These are phyloP conservation scores for Erythrocebus patas DNA, from an alignment of 2,113 vertebrate genomes.

Conservation along the genomic window DNA sequence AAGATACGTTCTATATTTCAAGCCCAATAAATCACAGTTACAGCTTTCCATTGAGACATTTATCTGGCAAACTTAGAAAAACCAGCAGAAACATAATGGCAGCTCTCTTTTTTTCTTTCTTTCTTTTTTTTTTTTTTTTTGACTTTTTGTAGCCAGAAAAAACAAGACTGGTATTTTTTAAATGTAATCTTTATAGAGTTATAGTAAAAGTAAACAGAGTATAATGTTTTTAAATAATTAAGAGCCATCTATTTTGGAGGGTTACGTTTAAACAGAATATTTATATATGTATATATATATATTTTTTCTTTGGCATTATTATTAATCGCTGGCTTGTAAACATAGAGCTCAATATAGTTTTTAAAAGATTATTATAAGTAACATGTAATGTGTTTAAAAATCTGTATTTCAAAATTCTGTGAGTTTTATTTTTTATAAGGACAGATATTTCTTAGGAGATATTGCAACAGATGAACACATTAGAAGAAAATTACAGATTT, in stretches of 20 bases:
- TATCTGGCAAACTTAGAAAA: conserved; percentile 79
- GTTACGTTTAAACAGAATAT: not conserved
- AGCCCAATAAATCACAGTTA: conserved; percentile 79
- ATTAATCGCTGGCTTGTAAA: not conserved
- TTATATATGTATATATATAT: not conserved
- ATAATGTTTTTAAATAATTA: conserved; percentile 49
- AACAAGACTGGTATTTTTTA: conserved; percentile 75
- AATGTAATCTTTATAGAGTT: conserved; percentile 75
- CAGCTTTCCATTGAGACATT: conserved; percentile 76
- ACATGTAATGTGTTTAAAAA: not conserved
- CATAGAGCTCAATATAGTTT: not conserved
- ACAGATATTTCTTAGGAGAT: not conserved
- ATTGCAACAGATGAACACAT: not conserved
- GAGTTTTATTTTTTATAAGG: not conserved
- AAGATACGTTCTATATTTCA: conserved; percentile 81
- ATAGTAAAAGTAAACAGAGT: conserved; percentile 65
- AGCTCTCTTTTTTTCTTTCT: conserved; percentile 59
- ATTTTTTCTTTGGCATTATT: conserved; percentile 21
- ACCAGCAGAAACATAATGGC: conserved; percentile 73
- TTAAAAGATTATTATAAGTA: not conserved
- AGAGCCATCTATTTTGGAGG: conserved; percentile 36
- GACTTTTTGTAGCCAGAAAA: conserved; percentile 77
- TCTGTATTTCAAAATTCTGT: not conserved
- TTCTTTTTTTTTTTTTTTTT: conserved; percentile 39
- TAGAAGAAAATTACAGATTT: not conserved